These are phyloP conservation scores for Perognathus longimembris DNA, from an alignment of 2,113 vertebrate species.

Conservation along the genomic window DNA sequence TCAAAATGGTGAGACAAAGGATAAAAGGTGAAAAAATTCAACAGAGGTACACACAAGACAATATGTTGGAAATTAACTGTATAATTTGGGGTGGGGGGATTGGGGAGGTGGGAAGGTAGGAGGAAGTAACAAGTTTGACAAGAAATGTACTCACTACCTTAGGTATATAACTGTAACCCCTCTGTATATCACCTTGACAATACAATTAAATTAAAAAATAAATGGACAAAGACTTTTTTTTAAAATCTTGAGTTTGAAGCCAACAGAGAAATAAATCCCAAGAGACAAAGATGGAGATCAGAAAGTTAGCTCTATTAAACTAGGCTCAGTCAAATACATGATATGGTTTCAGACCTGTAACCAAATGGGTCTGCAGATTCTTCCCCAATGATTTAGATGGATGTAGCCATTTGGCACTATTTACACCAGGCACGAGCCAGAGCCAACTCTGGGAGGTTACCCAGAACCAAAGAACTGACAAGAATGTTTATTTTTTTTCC, in stretches of 20 bases:
- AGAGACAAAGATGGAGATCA: not conserved
- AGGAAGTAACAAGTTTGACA: too few relatives aligned
- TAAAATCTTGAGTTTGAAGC: constrained; percentile 22
- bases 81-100: too few relatives aligned
- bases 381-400: not conserved
- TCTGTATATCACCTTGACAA: too few relatives aligned
- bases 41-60: too few relatives aligned
- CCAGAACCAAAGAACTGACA: not conserved
- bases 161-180: too few relatives aligned
- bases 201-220: too few relatives aligned
- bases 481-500: not conserved
- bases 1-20: too few relatives aligned
- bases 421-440: not conserved
- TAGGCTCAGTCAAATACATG: not conserved
- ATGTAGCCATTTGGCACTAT: not conserved
- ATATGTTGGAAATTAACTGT: too few relatives aligned
- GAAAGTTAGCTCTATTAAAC: not conserved
- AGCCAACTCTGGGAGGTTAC: not conserved
- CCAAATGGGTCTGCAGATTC: not conserved
- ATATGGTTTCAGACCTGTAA: not conserved
- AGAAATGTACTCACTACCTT: too few relatives aligned
- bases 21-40: too few relatives aligned
- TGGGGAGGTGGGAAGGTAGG: too few relatives aligned
- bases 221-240: too few relatives aligned
- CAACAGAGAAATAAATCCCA: constrained; percentile 7